Evolutionary conservation across 2,113 vertebrate species (phyloP), one percentile per base, ranked within the genome.

Genomic region (Saguinus imperator): DNA sequence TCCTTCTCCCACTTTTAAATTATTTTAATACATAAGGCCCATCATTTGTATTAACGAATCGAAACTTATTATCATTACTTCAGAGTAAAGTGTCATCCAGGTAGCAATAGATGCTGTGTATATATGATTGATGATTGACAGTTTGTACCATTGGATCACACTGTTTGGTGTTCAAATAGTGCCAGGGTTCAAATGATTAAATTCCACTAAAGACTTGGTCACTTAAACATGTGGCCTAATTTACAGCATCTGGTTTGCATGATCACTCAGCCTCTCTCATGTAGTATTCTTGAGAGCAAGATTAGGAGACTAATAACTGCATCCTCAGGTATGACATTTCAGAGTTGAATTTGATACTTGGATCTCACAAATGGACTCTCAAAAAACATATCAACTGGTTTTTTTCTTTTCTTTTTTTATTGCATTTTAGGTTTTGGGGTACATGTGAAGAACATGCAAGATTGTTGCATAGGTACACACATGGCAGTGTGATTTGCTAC

Each of bases 21-120:
- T 72, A 91, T 68, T 96, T 96, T 91, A 96, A 89, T 94, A 93
- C 80, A 89, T 81, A 93, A 93, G 80, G 25, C 25, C 52, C 87
- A 94, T 94, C 81, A 82, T 94, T 91, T 94, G 75, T 94, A 89
- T 87, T 96, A 96, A 85, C 52, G 93, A 90, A 94, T 48, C 93
- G 83, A 94, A 97, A 97, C 92, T 89, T 96, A 64, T 93, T 66
- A 84, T 77, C 80, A 89, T 85, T 84, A 87, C 40, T 89, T 97
- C 64, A 80, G 86, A 94, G 87, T 52, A 58, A 93, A 91, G 79
- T 70, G 77, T 80, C 94, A 84, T 72, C 68, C 73, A 48, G 35
- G 66, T 29, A 45, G 87, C 80, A 50, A 93, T 68, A 84, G 83
- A 85, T 40, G 45, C 64, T 45, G 13, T 50, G 20, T 32, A 43